Percentiles rank a stretch among this genome's conserved stretches.
Evolutionary conservation across 2,888 invertebrate species (phyloP).

Genomic region (Heteropelma amictum): DNA sequence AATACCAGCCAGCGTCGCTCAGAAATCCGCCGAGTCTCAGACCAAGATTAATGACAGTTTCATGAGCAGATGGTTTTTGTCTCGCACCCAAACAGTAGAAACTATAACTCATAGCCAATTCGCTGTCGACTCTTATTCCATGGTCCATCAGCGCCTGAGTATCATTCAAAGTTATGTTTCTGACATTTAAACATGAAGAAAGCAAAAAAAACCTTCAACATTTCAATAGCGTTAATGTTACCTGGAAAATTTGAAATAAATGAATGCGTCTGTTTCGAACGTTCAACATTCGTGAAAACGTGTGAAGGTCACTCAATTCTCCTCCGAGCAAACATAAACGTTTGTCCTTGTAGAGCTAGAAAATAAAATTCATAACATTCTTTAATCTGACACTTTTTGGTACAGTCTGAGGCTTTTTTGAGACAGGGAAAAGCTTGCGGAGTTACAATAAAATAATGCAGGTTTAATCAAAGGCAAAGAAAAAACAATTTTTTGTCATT

Average conservation of each 20-base stretch:
- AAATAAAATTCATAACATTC: conserved; percentile 56
- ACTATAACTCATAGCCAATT: conserved; percentile 73
- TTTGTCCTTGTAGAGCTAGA: conserved; percentile 86
- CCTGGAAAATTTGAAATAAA: conserved; percentile 87
- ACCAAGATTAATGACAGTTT: conserved; percentile 71
- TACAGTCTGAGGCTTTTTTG: neutral
- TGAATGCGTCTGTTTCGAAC: conserved; percentile 84
- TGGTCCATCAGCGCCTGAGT: conserved; percentile 82
- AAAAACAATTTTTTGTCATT: too few relatives aligned
- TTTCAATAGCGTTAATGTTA: conserved; percentile 61
- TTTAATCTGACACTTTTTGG: neutral
- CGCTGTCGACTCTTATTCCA: conserved; percentile 81
- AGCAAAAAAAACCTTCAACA: neutral
- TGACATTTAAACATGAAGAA: neutral
- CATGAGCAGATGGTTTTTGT: conserved; percentile 60
- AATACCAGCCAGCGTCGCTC: conserved; percentile 93
- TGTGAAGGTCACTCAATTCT: conserved; percentile 85
- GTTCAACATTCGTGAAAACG: conserved; percentile 85
- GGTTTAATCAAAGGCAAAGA: too few relatives aligned
- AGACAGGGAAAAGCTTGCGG: neutral
- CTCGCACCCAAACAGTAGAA: conserved; percentile 62
- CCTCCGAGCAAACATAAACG: conserved; percentile 83
- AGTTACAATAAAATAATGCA: too few relatives aligned
- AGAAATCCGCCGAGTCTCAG: conserved; percentile 85
- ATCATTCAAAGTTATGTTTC: neutral